Base-by-base conservation (phyloP, 2,888 invertebrate species). In the Oscheius sp. region DNA sequence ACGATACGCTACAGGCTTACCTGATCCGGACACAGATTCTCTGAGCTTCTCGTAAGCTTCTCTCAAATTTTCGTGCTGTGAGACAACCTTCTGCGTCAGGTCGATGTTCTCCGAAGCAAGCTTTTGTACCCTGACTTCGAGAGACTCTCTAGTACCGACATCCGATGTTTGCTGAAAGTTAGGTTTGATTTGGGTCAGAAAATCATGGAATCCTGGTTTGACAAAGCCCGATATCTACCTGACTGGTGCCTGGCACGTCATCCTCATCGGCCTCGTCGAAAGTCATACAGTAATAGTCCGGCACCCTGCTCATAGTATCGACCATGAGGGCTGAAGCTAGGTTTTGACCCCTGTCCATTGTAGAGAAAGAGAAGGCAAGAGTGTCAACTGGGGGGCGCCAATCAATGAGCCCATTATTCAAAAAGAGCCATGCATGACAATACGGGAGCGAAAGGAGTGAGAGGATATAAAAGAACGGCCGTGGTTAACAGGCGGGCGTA, bases 1-100 rank as follows among this genome's bases (percentile, higher is more conserved):
- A 21, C 21, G 21, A 21, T 21, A 21, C 21, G 21, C 21, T 13
- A 2, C 37, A 60, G 57, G n/a, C 9, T 37, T 37, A 47, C 74
- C 68, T 53, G 66, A 57, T 11, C 68, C 66, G 7, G 68, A 70
- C 5, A 78, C 60, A 76, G 84, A 85, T 21, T 86, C 87, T 13
- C 87, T 84, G 35, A 85, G 78, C 68, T 87, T 83, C 3, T 85
- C 84, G 11, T 83, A 81, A 1, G 82, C 78, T 57, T 87, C 86
- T 21, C 79, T 73, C 48, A 87, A 73, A 70, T 87, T 85, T 60
- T 86, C 85, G 29, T 80, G 71, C 71, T 86, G 82, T 48, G 86
- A 84, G 33, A 79, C 74, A 50, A 85, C 66, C 68, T 86, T 85
- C 65, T 85, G 80, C 70, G 85, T 87, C 71, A 87, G 79, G 57